Evolutionary conservation across 2,888 invertebrate genomes (phyloP).

Genomic region (Acrobeloides nanus): DNA sequence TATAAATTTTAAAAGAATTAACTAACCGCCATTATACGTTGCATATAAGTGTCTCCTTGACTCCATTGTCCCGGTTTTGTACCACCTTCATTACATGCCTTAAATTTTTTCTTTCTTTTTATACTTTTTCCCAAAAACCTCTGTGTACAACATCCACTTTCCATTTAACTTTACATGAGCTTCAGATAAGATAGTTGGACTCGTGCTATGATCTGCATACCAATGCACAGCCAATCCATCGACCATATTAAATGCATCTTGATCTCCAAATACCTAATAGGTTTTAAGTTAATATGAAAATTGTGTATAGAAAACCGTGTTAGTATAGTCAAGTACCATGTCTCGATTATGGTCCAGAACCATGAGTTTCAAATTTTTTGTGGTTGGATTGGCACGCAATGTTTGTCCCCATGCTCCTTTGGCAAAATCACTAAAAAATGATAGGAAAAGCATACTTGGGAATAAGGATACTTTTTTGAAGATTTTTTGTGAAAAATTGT

Average conservation of each 20-base stretch:
- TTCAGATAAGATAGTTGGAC: conserved; percentile 57
- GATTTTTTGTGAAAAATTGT: no score
- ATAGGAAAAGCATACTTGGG: no score
- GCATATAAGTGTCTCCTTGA: conserved; percentile 65
- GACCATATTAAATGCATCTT: conserved; percentile 55
- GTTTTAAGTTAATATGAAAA: not conserved
- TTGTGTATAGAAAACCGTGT: conserved; percentile 26
- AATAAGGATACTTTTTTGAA: no score
- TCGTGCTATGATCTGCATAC: conserved; percentile 68
- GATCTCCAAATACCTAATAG: conserved; percentile 52
- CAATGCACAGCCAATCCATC: conserved; percentile 76
- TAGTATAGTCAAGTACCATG: conserved; percentile 12
- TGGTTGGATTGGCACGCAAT: conserved; percentile 8
- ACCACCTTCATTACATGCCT: conserved; percentile 45
- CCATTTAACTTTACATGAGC: conserved; percentile 64
- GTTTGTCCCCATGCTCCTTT: no score
- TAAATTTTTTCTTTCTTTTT: conserved; percentile 16
- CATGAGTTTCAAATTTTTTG: conserved; percentile 30
- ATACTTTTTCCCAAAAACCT: conserved; percentile 53
- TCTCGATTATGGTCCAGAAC: conserved; percentile 23
- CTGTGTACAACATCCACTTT: conserved; percentile 71
- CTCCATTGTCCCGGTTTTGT: conserved; percentile 71
- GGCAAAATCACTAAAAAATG: no score
- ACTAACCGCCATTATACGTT: conserved; percentile 58
- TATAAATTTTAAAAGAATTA: no score